These are phyloP conservation scores for Carcina quercana DNA, from an alignment of 2,888 invertebrate genomes.

Conservation along the genomic window DNA sequence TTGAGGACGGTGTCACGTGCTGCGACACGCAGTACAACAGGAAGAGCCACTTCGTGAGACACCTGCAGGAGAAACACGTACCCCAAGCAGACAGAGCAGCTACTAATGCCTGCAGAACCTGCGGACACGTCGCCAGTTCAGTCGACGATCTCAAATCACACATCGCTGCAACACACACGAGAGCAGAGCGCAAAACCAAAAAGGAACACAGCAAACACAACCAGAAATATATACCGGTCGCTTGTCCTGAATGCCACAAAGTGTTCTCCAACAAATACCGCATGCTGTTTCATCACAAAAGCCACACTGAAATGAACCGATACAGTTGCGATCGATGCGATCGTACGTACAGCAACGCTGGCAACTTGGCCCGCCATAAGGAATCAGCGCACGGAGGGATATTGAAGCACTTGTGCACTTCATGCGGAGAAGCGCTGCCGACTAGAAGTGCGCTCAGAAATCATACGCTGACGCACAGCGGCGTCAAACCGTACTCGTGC, in stretches of 20 bases:
- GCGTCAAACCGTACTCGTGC: slow-evolving; percentile 59
- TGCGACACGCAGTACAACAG: slow-evolving; percentile 28
- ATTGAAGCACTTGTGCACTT: slow-evolving; percentile 48
- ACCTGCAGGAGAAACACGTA: slow-evolving; percentile 36
- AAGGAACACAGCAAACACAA: slow-evolving; percentile 23
- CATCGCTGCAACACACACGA: slow-evolving; percentile 21
- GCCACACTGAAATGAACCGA: slow-evolving; percentile 29
- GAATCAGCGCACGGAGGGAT: slow-evolving; percentile 53
- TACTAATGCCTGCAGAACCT: slow-evolving; percentile 29
- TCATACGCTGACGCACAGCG: slow-evolving; percentile 59
- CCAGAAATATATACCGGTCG: slow-evolving; percentile 49
- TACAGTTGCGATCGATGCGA: slow-evolving; percentile 56
- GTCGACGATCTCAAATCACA: slow-evolving; percentile 22
- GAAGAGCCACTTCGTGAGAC: slow-evolving; percentile 32
- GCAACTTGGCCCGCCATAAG: slow-evolving; percentile 56
- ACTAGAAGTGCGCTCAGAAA: slow-evolving; percentile 46
- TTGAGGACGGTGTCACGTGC: slow-evolving; percentile 31
- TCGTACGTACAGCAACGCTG: slow-evolving; percentile 53
- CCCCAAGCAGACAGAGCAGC: slow-evolving; percentile 5
- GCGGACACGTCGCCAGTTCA: slow-evolving; percentile 27
- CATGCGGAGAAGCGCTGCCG: slow-evolving; percentile 66
- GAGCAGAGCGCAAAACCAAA: slow-evolving; percentile 7
- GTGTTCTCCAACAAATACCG: slow-evolving; percentile 65
- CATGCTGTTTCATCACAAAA: slow-evolving; percentile 58
- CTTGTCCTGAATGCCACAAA: slow-evolving; percentile 64